Conservation (phyloP, 2,113 vertebrate genomes). For the Orycteropus afer region DNA sequence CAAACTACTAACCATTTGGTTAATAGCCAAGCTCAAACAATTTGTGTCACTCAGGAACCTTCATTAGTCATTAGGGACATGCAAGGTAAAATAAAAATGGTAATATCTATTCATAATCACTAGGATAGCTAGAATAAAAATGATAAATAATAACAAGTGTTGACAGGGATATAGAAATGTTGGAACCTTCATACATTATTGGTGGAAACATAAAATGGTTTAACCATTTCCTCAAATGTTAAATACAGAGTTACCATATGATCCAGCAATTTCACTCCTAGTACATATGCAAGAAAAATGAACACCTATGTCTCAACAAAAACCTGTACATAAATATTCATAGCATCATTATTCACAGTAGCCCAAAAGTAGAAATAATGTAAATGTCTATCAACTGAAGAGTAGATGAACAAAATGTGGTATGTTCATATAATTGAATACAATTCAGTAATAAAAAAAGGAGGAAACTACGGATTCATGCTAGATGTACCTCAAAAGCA, state of each 20-base stretch:
- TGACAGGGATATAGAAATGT: no score
- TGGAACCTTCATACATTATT: not conserved
- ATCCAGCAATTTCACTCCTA: no score
- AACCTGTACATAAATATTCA: not conserved
- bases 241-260: not conserved
- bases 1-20: no score
- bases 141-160: no score
- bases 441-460: not conserved
- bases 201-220: not conserved
- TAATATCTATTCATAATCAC: not conserved
- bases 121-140: not conserved
- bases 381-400: no score
- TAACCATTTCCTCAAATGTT: not conserved
- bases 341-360: not conserved
- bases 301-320: not conserved
- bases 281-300: no score
- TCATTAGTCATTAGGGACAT: not conserved
- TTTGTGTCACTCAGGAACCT: no score
- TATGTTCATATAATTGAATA: not conserved
- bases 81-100: not conserved
- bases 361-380: no score
- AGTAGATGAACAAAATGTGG: not conserved
- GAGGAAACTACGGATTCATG: not conserved
- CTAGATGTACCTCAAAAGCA: not conserved
- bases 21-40: no score